Percentiles rank a stretch among this genome's conserved stretches.
phyloP scores from a whole-genome alignment of 2,113 vertebrate genomes.

The Holacanthus passer region DNA sequence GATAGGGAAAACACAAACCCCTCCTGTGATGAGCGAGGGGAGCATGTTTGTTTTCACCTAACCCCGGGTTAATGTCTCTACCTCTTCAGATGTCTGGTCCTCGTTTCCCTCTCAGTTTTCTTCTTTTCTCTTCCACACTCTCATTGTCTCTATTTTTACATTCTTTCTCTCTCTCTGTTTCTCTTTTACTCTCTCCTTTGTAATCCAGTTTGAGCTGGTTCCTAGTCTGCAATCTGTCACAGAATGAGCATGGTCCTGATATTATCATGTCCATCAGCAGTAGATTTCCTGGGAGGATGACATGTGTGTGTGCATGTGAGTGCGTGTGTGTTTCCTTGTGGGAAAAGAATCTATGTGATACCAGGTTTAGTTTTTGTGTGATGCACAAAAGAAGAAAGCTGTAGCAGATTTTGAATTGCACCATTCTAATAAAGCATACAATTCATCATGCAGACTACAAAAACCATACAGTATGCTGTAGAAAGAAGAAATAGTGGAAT shows the following conservation, averaged over 20 bases:
- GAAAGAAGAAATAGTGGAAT: not conserved
- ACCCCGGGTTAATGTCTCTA: constrained; percentile 31
- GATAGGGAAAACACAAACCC: constrained; percentile 53
- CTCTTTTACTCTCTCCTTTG: constrained; percentile 35
- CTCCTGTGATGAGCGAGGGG: constrained; percentile 34
- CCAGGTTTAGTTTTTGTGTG: not conserved
- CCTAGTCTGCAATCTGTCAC: constrained; percentile 72
- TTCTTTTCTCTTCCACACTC: constrained; percentile 6
- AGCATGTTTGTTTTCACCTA: constrained; percentile 50
- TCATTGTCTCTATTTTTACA: constrained; percentile 41
- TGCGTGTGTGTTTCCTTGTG: not conserved
- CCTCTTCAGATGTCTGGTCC: constrained; percentile 24
- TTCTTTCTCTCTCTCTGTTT: constrained; percentile 8
- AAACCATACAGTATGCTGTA: not conserved
- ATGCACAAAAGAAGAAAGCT: not conserved
- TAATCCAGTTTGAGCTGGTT: constrained; percentile 74
- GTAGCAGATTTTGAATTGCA: not conserved
- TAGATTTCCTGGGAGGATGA: constrained; percentile 70
- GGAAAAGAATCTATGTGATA: not conserved
- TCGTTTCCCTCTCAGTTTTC: constrained; percentile 21
- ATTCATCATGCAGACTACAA: too few relatives aligned
- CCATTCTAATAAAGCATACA: too few relatives aligned
- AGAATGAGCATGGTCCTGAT: constrained; percentile 66
- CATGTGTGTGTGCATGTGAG: constrained; percentile 12
- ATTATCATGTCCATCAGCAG: constrained; percentile 73